Percentiles rank a stretch among this genome's conserved stretches.
phyloP scores from a whole-genome alignment of 2,888 invertebrate species.

The Clostera curtula region DNA sequence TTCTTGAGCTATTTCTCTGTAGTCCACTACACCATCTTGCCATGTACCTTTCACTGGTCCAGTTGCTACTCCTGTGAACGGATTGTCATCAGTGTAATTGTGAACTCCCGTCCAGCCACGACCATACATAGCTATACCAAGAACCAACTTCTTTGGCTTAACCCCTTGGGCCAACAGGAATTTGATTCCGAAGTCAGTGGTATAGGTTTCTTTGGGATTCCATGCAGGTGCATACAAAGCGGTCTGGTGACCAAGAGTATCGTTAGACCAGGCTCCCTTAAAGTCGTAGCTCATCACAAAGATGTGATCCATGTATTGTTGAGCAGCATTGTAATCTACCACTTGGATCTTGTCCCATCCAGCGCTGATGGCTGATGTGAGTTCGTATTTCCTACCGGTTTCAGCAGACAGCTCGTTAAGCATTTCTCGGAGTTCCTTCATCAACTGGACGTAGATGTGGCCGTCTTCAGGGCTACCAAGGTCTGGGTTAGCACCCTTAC shows the following conservation, averaged over 20 bases:
- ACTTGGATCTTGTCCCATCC: conserved; percentile 71
- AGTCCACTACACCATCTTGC: conserved; percentile 68
- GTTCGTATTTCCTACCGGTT: conserved; percentile 61
- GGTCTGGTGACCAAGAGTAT: conserved; percentile 61
- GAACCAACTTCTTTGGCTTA: conserved; percentile 57
- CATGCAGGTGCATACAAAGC: conserved; percentile 58
- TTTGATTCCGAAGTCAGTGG: conserved; percentile 65
- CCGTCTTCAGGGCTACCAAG: conserved; percentile 63
- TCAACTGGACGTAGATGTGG: conserved; percentile 49
- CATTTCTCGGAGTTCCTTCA: conserved; percentile 64
- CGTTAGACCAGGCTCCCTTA: conserved; percentile 69
- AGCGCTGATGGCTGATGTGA: conserved; percentile 67
- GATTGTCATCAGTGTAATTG: conserved; percentile 47
- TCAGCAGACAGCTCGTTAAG: conserved; percentile 52
- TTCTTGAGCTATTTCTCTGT: conserved; percentile 60
- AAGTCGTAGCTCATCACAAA: conserved; percentile 70
- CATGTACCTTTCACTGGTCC: conserved; percentile 65
- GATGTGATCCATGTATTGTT: conserved; percentile 68
- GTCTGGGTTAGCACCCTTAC: conserved; percentile 64
- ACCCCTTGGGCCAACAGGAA: conserved; percentile 64
- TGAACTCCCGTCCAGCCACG: conserved; percentile 66
- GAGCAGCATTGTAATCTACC: conserved; percentile 59
- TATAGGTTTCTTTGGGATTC: conserved; percentile 63
- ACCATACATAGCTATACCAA: conserved; percentile 68
- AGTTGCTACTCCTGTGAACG: conserved; percentile 62